Conservation (phyloP, 1,140 invertebrate species). For the Andrena cerasifolii region DNA sequence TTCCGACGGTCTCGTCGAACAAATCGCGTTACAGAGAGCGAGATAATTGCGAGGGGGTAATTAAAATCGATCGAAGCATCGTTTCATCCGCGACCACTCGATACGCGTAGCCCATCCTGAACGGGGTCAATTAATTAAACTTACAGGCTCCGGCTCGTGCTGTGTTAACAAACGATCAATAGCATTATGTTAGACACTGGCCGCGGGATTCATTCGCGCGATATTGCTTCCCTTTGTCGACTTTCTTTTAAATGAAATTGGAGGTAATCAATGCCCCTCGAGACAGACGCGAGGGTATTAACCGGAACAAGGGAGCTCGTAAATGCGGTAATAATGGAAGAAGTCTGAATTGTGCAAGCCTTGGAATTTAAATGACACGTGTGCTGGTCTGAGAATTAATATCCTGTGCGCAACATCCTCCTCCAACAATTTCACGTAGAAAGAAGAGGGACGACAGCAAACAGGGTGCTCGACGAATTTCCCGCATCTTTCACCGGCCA, state of each 20-base stretch:
- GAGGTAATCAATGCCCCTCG: too few species aligned
- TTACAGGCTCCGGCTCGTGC: conserved; percentile 20
- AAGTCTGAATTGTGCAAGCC: too few species aligned
- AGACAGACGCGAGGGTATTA: too few species aligned
- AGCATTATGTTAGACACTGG: conserved; percentile 35
- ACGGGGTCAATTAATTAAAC: conserved; percentile 53
- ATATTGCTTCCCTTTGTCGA: background rate
- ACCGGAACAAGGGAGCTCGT: too few species aligned
- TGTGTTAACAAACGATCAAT: conserved; percentile 60
- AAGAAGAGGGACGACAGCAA: conserved; percentile 3
- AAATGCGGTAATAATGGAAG: too few species aligned
- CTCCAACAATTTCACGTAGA: conserved; percentile 13
- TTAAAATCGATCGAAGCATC: conserved; percentile 39
- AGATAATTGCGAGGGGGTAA: conserved; percentile 37
- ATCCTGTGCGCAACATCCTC: too few species aligned
- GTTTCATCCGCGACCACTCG: background rate
- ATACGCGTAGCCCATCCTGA: conserved; percentile 15
- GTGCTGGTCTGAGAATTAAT: too few species aligned
- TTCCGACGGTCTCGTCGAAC: background rate
- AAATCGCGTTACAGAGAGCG: background rate
- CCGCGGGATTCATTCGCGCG: conserved; percentile 4
- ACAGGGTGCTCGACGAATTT: background rate
- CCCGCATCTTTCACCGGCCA: background rate
- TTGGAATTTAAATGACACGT: too few species aligned
- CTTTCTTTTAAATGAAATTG: too few species aligned